Evolutionary conservation across 2,888 invertebrate genomes (phyloP), one percentile per base, ranked within the genome.

Genomic region (Dinocampus coccinellae): DNA sequence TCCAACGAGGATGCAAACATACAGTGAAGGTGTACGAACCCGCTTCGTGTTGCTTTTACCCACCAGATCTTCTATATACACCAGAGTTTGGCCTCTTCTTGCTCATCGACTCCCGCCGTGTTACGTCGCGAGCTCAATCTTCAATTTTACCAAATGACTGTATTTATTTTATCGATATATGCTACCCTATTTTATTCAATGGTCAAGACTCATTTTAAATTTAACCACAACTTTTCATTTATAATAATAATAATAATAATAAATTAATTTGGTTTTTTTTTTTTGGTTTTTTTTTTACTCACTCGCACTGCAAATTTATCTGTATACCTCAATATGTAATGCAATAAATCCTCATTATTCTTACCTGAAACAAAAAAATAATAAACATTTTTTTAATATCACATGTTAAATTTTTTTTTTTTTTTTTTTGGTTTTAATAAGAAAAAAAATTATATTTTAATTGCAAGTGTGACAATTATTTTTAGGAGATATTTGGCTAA

Each of bases 281-380:
- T 34, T 61, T 68, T 34, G 69, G 70, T 62, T 60, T 63, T 71
- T 53, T 66, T 80, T 69, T 69, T 82, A 82, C 82, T 82, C 79
- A 82, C 82, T 79, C 80, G 73, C 75, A 72, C 60, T 33, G 36
- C 24, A 60, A n/a, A 60, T 52, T 36, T 65, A 60, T 69, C 26
- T 47, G 63, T 61, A 42, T 58, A 63, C 39, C 70, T 9, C 26
- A 20, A 26, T 52, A 24, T 34, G 36, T 26, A 16, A 69, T 10
- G n/a, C 16, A 34, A 26, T n/a, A 24, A 3, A 57, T 71, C 24
- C 58, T 73, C 62, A 64, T 52, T 69, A 75, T 77, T 73, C 86
- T 86, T 85, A 87, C 86, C 85, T 87, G 84, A 66, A 86, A 86
- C 85, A 84, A 67, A 78, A 79, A 73, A 78, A 79, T 73, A 75